phyloP scores from a whole-genome alignment of 2,797 vertebrate species.

The Momotus momota region DNA sequence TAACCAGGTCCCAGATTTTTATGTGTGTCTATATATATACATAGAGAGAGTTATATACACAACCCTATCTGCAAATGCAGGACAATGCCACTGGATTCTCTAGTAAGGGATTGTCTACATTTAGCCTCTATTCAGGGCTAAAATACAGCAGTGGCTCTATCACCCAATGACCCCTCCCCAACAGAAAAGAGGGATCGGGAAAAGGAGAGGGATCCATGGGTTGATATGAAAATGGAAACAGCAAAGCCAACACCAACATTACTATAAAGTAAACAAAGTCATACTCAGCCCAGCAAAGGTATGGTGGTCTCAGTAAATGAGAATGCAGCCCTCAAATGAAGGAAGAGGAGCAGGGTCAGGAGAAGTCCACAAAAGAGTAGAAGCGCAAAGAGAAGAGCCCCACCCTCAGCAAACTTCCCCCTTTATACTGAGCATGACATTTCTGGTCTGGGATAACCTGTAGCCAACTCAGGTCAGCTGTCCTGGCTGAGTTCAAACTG shows the following conservation, averaged over 20 bases:
- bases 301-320: not conserved
- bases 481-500: not conserved
- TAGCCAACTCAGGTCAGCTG: not conserved
- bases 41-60: fast-evolving
- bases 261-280: not conserved
- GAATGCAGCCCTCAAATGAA: not conserved
- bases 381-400: not conserved
- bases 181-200: not conserved
- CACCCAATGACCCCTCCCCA: not conserved
- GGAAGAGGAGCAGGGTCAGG: not conserved
- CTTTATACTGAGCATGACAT: not conserved
- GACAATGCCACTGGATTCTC: not conserved
- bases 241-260: not conserved
- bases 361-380: not conserved
- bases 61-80: not conserved
- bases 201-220: not conserved
- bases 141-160: not conserved
- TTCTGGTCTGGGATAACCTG: not conserved
- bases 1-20: not conserved
- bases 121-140: not conserved
- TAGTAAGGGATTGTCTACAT: not conserved
- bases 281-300: not conserved
- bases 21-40: no score
- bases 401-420: not conserved
- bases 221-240: not conserved